These are phyloP conservation scores for Amphipoea oculea DNA, from an alignment of 2,888 invertebrate species.

Conservation along the genomic window DNA sequence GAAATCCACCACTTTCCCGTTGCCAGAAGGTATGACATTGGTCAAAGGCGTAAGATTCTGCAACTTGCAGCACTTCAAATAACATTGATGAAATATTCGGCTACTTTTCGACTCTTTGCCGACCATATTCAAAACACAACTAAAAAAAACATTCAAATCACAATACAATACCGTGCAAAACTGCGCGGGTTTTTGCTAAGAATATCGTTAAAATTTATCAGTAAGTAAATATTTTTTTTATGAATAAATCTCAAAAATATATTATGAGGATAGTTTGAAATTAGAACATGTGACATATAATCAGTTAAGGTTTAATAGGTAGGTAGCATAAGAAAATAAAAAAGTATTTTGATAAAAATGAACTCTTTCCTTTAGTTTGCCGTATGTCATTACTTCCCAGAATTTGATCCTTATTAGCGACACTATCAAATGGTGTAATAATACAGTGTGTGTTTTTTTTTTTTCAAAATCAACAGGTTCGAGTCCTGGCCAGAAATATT, in stretches of 20 bases:
- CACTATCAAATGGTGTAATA: too few species aligned
- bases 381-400: too few species aligned
- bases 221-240: slow-evolving; percentile 72
- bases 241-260: slow-evolving; percentile 81
- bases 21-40: slow-evolving; percentile 83
- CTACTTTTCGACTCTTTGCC: slow-evolving; percentile 85
- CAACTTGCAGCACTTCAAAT: slow-evolving; percentile 88
- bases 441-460: too few species aligned
- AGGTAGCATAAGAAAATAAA: too few species aligned
- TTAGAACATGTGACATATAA: slow-evolving; percentile 76
- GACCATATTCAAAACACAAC: slow-evolving; percentile 80
- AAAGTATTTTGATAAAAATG: too few species aligned
- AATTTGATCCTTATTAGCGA: too few species aligned
- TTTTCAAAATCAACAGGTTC: too few species aligned
- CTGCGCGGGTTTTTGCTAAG: slow-evolving; percentile 65
- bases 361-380: too few species aligned
- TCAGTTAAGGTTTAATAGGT: too few species aligned
- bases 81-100: slow-evolving; percentile 88
- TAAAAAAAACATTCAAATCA: slow-evolving; percentile 76
- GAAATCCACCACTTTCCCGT: slow-evolving; percentile 92
- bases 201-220: slow-evolving; percentile 67
- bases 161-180: slow-evolving; percentile 64
- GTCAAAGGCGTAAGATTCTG: slow-evolving; percentile 86
- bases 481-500: too few species aligned
- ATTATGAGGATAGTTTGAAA: slow-evolving; percentile 74